These are phyloP conservation scores for Cynoglossus semilaevis DNA, from an alignment of 2,113 vertebrate species.

Conservation along the genomic window DNA sequence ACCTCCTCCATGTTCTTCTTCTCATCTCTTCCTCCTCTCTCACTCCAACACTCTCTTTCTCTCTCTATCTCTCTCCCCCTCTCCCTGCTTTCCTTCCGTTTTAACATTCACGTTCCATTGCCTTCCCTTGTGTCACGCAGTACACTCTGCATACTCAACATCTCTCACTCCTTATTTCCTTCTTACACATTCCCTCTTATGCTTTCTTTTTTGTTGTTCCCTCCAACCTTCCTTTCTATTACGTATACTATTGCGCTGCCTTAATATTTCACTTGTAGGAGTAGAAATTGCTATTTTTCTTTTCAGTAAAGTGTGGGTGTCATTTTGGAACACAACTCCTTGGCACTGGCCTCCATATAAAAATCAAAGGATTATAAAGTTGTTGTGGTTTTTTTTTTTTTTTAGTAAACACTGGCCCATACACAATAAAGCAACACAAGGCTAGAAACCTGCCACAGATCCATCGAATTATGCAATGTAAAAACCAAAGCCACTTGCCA, in stretches of 20 bases:
- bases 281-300: constrained; percentile 34
- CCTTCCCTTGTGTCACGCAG: constrained; percentile 54
- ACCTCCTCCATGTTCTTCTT: constrained; percentile 49
- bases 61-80: constrained; percentile 21
- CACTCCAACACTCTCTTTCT: constrained; percentile 32
- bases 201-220: too few species aligned
- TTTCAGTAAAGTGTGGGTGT: constrained; percentile 56
- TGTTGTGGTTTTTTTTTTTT: constrained; percentile 20
- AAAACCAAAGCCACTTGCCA: constrained; percentile 45
- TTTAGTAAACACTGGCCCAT: not conserved
- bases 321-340: constrained; percentile 50
- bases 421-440: constrained; percentile 38
- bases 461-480: constrained; percentile 52
- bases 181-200: too few species aligned
- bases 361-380: constrained; percentile 45
- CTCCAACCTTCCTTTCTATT: too few species aligned
- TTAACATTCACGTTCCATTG: constrained; percentile 59
- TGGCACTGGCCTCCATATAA: constrained; percentile 45
- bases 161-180: constrained; percentile 27
- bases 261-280: constrained; percentile 47
- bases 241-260: too few species aligned
- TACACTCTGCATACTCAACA: constrained; percentile 44
- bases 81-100: constrained; percentile 28
- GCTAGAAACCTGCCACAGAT: constrained; percentile 38
- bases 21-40: constrained; percentile 31